Conservation (phyloP, 2,113 vertebrate genomes). For the Sprattus sprattus region DNA sequence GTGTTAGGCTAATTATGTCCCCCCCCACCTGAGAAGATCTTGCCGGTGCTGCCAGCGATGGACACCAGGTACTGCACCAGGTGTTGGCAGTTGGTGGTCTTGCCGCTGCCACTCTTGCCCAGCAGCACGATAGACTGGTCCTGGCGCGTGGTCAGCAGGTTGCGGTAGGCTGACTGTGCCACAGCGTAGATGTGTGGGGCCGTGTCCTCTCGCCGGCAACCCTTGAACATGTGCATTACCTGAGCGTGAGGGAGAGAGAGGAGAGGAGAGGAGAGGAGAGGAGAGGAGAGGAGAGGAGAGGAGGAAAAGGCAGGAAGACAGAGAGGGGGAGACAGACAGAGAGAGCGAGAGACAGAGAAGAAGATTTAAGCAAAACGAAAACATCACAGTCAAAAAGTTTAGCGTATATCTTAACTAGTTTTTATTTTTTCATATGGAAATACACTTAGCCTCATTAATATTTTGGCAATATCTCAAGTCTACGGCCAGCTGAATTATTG, state of each 20-base stretch:
- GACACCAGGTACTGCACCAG: conserved; percentile 91
- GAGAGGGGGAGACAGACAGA: rapidly evolving
- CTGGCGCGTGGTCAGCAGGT: conserved; percentile 90
- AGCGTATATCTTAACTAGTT: not conserved
- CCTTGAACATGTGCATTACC: conserved; percentile 99
- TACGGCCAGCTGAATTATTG: not conserved
- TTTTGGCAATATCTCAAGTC: not conserved
- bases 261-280: not conserved
- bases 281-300: not conserved
- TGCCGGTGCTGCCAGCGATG: conserved; percentile 85
- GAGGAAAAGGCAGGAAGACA: not conserved
- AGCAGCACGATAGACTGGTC: conserved; percentile 91
- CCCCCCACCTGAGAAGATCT: conserved; percentile 87
- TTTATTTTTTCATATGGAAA: not conserved
- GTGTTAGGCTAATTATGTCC: not conserved
- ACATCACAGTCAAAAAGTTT: not conserved
- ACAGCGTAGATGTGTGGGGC: conserved; percentile 91
- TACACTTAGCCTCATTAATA: not conserved
- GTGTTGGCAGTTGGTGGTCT: conserved; percentile 94
- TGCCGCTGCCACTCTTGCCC: conserved; percentile 89
- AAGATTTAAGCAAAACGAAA: not conserved
- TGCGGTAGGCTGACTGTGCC: conserved; percentile 89
- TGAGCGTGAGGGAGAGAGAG: conserved; percentile 40
- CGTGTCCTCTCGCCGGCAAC: conserved; percentile 86
- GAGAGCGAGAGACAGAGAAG: not conserved